Percentiles rank a stretch among this genome's conserved stretches.
Evolutionary conservation across 2,888 invertebrate species (phyloP).

Genomic region (Theretra japonica): DNA sequence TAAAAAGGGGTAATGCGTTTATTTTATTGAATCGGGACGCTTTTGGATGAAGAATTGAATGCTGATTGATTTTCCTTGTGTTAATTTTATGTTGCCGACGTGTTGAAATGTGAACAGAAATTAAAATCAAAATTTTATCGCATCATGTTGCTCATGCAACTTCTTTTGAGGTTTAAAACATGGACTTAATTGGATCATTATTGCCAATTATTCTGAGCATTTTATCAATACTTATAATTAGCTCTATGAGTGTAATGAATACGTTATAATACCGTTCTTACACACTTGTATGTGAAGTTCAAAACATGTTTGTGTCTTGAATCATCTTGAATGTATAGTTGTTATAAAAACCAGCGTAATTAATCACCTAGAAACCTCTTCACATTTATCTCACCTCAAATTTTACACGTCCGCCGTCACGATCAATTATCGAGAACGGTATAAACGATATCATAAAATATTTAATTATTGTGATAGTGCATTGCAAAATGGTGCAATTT

Average conservation of each 20-base stretch:
- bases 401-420: slow-evolving; percentile 61
- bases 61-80: not conserved
- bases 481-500: slow-evolving; percentile 15
- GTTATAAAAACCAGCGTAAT: slow-evolving; percentile 27
- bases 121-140: too few relatives aligned
- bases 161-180: too few relatives aligned
- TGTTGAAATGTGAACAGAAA: too few relatives aligned
- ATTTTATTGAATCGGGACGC: slow-evolving; percentile 22
- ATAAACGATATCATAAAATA: slow-evolving; percentile 19
- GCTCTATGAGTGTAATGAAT: not conserved
- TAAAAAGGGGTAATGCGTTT: slow-evolving; percentile 28
- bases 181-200: too few relatives aligned
- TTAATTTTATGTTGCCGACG: not conserved
- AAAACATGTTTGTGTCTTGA: slow-evolving; percentile 17
- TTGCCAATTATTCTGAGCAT: not conserved
- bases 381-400: slow-evolving; percentile 53
- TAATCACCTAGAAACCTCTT: slow-evolving; percentile 44
- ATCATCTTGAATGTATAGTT: slow-evolving; percentile 31
- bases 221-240: not conserved
- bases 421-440: slow-evolving; percentile 48
- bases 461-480: slow-evolving; percentile 18
- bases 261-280: not conserved
- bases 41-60: not conserved
- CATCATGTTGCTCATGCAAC: too few relatives aligned
- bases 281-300: not conserved